Evolutionary conservation across 2,113 vertebrate genomes (phyloP).

Genomic region (Lichenostomus cassidix): DNA sequence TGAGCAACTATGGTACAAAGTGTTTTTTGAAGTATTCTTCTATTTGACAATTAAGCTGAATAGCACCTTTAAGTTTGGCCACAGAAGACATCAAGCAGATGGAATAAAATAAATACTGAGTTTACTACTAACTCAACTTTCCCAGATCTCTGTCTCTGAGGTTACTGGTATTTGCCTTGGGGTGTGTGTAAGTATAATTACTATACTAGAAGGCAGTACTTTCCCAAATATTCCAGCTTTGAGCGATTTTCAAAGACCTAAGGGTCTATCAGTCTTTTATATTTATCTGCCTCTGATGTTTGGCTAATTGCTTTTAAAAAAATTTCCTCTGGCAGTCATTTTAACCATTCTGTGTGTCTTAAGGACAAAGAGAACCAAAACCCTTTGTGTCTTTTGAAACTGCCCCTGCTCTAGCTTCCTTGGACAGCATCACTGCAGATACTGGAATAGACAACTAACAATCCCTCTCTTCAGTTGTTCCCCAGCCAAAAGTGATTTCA

Average conservation of each 20-base stretch:
- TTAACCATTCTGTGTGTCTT: neutral
- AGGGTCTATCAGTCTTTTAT: neutral
- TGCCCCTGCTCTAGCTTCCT: neutral
- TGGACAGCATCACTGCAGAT: neutral
- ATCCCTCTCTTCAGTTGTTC: neutral
- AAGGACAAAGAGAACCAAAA: neutral
- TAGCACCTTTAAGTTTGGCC: neutral
- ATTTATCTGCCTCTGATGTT: neutral
- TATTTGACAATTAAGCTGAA: neutral
- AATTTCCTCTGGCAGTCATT: neutral
- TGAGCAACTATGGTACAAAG: neutral
- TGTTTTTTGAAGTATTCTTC: neutral
- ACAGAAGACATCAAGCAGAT: neutral
- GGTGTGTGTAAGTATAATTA: neutral
- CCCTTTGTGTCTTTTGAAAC: neutral
- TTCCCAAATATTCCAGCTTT: neutral
- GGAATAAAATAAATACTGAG: neutral
- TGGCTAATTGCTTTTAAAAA: neutral
- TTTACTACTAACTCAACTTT: neutral
- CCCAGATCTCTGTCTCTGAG: neutral
- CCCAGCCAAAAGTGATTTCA: neutral
- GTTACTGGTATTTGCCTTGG: neutral
- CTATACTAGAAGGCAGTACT: neutral
- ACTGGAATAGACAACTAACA: neutral
- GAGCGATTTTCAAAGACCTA: neutral